Evolutionary conservation across 2,113 vertebrate species (phyloP), one percentile per base, ranked within the genome.

Genomic region (Dicrurus megarhynchus): DNA sequence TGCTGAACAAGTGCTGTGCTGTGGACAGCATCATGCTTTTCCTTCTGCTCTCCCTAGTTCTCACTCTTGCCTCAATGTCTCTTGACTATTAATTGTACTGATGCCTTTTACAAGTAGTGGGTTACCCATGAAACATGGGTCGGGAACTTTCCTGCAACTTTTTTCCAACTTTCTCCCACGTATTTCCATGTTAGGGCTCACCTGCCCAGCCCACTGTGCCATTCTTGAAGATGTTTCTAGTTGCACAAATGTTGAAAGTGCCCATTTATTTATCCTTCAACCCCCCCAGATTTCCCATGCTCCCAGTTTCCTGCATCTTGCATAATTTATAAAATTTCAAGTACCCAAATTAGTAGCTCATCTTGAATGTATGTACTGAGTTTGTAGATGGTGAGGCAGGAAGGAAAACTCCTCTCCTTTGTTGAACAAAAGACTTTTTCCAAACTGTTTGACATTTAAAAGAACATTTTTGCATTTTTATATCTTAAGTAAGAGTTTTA

Each of bases 401-500:
- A 67, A 74, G 4, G 11, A 49, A 77, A 63, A 65, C 16, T 28
- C 7, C 30, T 89, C 50, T 83, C 6, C 39, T 70, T 53, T 78
- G n/a, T 46, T 84, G 35, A 90, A 41, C 35, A 50, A 89, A 76
- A 33, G 5, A 70, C 3, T 84, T 50, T 83, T 94, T 69, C 39
- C 24, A 77, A 89, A 70, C 32, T 53, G 15, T 59, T 69, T 64
- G 61, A 64, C 3, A 1, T 87, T 89, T 95, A 61, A 93, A 94
- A 89, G 24, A 49, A n/a, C 3, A 12, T 53, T 63, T 96, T 91
- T 87, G n/a, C 65, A 65, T 89, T 95, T 95, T 95, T 91, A 15
- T 69, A 68, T 94, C 37, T 80, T 93, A 84, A 89, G 77, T 44
- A 50, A 46, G 65, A 73, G 21, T 92, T 96, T 96, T 84, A 87